Percentiles rank a stretch among this genome's conserved stretches.
These are phyloP conservation scores for Ormyrus thymus DNA, from an alignment of 2,888 invertebrate species.

Conservation along the genomic window DNA sequence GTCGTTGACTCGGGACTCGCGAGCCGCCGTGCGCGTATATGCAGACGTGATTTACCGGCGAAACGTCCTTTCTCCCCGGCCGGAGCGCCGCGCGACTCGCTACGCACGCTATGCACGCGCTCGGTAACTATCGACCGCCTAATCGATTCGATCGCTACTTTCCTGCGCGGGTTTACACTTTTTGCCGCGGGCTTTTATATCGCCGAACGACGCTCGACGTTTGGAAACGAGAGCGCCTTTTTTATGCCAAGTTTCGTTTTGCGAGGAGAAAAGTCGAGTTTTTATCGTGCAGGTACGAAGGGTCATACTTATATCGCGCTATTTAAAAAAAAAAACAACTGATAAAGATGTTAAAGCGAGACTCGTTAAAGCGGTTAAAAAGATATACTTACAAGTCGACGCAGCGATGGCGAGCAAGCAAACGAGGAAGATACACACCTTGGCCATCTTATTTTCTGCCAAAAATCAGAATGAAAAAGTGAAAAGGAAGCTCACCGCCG, in stretches of 20 bases:
- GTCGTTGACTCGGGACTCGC: conserved; percentile 59
- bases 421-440: conserved; percentile 12
- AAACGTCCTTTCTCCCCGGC: conserved; percentile 61
- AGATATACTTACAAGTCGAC: conserved; percentile 38
- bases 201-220: too few relatives aligned
- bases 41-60: conserved; percentile 43
- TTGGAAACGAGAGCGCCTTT: too few relatives aligned
- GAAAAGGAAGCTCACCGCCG: neutral
- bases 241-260: too few relatives aligned
- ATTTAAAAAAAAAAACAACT: too few relatives aligned
- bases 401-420: conserved; percentile 53
- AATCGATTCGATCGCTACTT: too few relatives aligned
- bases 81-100: neutral
- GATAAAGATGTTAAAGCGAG: neutral
- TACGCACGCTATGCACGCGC: neutral
- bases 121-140: neutral
- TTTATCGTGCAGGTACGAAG: too few relatives aligned
- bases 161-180: too few relatives aligned
- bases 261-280: too few relatives aligned
- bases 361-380: too few relatives aligned
- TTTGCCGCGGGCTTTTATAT: neutral
- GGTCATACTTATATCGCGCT: too few relatives aligned
- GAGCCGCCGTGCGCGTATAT: conserved; percentile 6
- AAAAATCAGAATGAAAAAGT: neutral
- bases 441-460: conserved; percentile 30